These are phyloP conservation scores for Stenchaetothrips biformis DNA, from an alignment of 2,888 invertebrate species.

Conservation along the genomic window DNA sequence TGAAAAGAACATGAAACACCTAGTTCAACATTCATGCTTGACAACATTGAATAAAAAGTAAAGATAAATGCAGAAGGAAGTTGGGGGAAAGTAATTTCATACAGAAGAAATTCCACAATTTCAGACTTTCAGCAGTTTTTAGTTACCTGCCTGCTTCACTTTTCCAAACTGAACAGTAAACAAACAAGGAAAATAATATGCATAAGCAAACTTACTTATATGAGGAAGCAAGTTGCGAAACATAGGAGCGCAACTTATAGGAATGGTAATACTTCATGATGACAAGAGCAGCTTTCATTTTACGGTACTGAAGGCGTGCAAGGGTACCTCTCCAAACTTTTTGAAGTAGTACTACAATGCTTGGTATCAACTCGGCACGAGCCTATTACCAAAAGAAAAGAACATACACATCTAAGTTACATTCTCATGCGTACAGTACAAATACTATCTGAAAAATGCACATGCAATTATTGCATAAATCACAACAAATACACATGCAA, in stretches of 20 bases:
- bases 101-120: no score
- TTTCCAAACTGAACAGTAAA: conserved; percentile 3
- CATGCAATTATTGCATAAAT: background rate
- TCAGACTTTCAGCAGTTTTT: no score
- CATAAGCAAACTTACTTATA: conserved; percentile 50
- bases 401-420: conserved; percentile 5
- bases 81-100: no score
- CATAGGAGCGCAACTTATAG: conserved; percentile 70
- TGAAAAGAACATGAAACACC: no score
- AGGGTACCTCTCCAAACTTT: conserved; percentile 88
- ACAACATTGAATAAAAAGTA: no score
- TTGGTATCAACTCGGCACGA: conserved; percentile 81
- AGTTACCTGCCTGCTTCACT: background rate
- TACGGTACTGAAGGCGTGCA: conserved; percentile 72
- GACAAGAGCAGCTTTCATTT: conserved; percentile 75
- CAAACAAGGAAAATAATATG: background rate
- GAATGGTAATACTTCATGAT: conserved; percentile 77
- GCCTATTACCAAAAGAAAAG: conserved; percentile 46
- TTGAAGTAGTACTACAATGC: conserved; percentile 87
- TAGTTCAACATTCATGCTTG: no score
- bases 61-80: no score
- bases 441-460: background rate
- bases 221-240: conserved; percentile 57
- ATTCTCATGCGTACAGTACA: conserved; percentile 17
- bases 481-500: conserved; percentile 18